phyloP scores from a whole-genome alignment of 2,888 invertebrate species.

The Nomada ferruginata region DNA sequence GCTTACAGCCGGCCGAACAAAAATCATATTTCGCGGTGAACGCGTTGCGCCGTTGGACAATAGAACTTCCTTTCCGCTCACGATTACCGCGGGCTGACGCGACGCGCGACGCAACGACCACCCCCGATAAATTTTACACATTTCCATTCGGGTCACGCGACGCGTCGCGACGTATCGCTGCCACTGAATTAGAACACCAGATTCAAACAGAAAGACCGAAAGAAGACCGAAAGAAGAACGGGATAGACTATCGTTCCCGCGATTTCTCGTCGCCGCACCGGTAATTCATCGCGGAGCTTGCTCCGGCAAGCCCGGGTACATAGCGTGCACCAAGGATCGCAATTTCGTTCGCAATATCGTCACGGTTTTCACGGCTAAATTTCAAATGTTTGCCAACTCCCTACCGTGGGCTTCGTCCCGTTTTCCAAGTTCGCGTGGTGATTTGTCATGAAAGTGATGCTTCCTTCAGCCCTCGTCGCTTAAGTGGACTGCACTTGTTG shows the following conservation, averaged over 20 bases:
- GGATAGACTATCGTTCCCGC: background rate
- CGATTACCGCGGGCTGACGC: constrained; percentile 61
- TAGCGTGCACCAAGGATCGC: background rate
- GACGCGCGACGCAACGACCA: constrained; percentile 22
- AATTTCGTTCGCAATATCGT: background rate
- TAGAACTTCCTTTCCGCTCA: constrained; percentile 71
- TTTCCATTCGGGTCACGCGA: constrained; percentile 5
- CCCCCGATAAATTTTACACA: constrained; percentile 67
- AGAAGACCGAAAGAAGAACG: background rate
- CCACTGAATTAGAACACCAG: background rate
- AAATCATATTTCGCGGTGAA: constrained; percentile 75
- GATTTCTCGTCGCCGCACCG: background rate
- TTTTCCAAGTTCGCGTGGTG: background rate
- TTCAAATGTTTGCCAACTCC: too few species aligned
- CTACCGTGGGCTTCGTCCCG: too few species aligned
- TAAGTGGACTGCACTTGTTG: constrained; percentile 44
- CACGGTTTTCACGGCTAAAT: background rate
- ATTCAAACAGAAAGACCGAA: background rate
- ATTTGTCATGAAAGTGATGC: background rate
- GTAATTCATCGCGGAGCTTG: background rate
- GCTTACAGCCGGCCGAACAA: constrained; percentile 65
- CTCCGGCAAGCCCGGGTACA: background rate
- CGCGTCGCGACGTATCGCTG: background rate
- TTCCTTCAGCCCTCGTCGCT: constrained; percentile 27
- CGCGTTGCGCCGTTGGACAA: constrained; percentile 63